These are phyloP conservation scores for Noctua fimbriata DNA, from an alignment of 2,888 invertebrate genomes.

Conservation along the genomic window DNA sequence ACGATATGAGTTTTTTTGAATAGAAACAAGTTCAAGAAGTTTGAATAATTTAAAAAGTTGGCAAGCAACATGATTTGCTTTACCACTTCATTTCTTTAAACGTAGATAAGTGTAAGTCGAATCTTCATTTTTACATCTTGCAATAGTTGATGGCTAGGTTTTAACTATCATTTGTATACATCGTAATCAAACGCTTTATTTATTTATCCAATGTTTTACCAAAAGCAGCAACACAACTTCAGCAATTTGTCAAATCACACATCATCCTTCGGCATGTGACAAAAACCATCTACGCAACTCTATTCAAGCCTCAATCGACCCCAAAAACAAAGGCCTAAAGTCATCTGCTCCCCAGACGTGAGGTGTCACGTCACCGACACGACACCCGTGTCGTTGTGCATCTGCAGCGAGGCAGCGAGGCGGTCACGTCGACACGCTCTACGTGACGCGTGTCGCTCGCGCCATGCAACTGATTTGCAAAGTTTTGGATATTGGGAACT, in stretches of 20 bases:
- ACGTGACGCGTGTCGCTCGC: constrained; percentile 26
- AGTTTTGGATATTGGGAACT: constrained; percentile 36
- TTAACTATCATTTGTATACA: neutral
- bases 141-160: neutral
- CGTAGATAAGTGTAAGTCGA: neutral
- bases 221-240: neutral
- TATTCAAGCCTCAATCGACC: neutral
- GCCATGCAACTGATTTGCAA: constrained; percentile 42
- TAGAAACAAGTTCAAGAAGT: neutral
- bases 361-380: constrained; percentile 14
- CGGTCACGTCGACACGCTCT: constrained; percentile 35
- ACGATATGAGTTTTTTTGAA: constrained; percentile 12
- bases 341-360: neutral
- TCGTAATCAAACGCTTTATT: neutral
- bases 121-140: neutral
- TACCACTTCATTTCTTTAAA: neutral
- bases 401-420: constrained; percentile 5
- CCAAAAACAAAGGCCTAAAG: constrained; percentile 7
- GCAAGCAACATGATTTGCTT: neutral
- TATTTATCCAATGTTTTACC: neutral
- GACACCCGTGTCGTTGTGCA: constrained; percentile 32
- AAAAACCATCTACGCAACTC: neutral
- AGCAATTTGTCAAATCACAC: neutral
- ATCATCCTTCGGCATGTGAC: neutral
- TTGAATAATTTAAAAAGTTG: neutral